phyloP scores from a whole-genome alignment of 2,113 vertebrate genomes.

The Scopus umbretta region DNA sequence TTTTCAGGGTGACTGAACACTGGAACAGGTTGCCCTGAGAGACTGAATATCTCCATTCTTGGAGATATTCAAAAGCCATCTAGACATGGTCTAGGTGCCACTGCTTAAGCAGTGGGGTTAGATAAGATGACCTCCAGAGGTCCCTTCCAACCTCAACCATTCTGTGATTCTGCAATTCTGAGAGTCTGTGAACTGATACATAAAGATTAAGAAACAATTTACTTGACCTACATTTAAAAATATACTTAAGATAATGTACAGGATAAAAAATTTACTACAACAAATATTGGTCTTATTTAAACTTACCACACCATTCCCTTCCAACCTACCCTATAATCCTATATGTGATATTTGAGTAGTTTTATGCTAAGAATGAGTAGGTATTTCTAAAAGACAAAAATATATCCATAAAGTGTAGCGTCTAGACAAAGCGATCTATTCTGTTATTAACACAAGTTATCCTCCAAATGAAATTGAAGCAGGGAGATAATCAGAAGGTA shows the following conservation, averaged over 20 bases:
- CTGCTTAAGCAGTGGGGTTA: neutral
- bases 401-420: neutral
- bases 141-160: neutral
- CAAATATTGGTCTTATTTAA: neutral
- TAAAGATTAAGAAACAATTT: neutral
- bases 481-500: constrained; percentile 16
- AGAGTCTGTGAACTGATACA: neutral
- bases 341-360: neutral
- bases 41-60: neutral
- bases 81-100: neutral
- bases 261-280: neutral
- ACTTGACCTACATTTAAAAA: neutral
- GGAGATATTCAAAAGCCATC: neutral
- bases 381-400: neutral
- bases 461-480: constrained; percentile 19
- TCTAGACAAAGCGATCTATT: neutral
- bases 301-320: neutral
- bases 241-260: neutral
- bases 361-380: neutral
- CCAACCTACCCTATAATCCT: neutral
- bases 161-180: neutral
- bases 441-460: neutral
- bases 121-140: neutral
- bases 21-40: neutral
- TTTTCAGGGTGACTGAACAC: neutral